Conservation (phyloP, 2,113 vertebrate genomes). For the Ophthalmolycus amberensis region DNA sequence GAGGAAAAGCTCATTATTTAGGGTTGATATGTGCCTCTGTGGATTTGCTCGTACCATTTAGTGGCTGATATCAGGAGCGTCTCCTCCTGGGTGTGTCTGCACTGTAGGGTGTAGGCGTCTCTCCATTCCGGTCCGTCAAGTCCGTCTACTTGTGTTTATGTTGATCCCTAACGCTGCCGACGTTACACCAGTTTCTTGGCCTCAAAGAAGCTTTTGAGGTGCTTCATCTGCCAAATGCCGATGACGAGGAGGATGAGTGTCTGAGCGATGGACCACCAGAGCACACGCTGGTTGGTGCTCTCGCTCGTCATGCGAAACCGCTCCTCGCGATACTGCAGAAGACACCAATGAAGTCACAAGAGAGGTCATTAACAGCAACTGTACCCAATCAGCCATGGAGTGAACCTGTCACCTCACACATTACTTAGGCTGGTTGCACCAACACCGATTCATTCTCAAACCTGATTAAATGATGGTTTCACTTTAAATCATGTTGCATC, state of each 20-base stretch:
- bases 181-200: slow-evolving; percentile 93
- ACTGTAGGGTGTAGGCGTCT: neutral
- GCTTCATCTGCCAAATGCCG: slow-evolving; percentile 96
- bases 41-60: neutral
- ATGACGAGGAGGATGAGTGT: slow-evolving; percentile 95
- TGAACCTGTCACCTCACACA: neutral
- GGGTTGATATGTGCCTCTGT: neutral
- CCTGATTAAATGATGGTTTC: too few relatives aligned
- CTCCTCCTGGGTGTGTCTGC: slow-evolving; percentile 11
- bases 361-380: neutral
- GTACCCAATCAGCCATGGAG: neutral
- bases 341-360: neutral
- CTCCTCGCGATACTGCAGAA: slow-evolving; percentile 91
- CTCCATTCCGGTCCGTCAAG: slow-evolving; percentile 9
- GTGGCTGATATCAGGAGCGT: slow-evolving; percentile 33
- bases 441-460: too few relatives aligned
- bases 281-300: slow-evolving; percentile 96
- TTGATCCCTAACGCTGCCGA: neutral
- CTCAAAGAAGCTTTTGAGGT: slow-evolving; percentile 97
- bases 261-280: slow-evolving; percentile 98
- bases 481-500: too few relatives aligned
- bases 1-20: neutral
- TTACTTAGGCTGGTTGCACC: neutral
- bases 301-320: slow-evolving; percentile 95
- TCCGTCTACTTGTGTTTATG: neutral